Percentiles rank a stretch among this genome's conserved stretches.
These are phyloP conservation scores for Callaeas wilsoni DNA, from an alignment of 2,113 vertebrate species.

Conservation along the genomic window DNA sequence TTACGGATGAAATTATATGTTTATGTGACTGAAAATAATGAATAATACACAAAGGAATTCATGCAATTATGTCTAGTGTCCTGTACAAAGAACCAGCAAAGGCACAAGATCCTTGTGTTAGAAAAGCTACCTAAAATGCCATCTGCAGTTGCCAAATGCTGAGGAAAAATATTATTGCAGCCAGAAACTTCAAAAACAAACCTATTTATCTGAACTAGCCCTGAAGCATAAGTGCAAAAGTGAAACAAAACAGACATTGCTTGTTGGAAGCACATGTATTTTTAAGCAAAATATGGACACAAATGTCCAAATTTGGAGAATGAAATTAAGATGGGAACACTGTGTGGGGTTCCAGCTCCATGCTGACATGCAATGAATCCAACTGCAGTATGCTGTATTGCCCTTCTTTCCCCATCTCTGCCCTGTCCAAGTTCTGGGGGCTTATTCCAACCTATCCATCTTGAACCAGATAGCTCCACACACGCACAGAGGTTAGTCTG, in stretches of 20 bases:
- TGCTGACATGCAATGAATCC: not conserved
- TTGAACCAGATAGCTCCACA: not conserved
- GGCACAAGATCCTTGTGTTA: not conserved
- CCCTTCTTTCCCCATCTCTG: not conserved
- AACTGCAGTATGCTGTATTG: not conserved
- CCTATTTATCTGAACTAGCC: not conserved
- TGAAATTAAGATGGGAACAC: not conserved
- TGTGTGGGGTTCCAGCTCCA: not conserved
- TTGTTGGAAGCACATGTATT: not conserved
- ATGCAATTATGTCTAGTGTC: constrained; percentile 25
- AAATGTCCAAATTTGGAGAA: not conserved
- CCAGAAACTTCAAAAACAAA: not conserved
- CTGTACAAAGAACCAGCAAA: constrained; percentile 27
- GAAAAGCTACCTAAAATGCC: constrained; percentile 20
- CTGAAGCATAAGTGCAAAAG: not conserved
- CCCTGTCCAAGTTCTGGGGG: not conserved
- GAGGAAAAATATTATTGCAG: not conserved
- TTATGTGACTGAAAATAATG: constrained; percentile 6
- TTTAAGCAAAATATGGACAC: not conserved
- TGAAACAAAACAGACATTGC: not conserved
- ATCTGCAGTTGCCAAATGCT: not conserved
- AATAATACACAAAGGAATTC: constrained; percentile 42
- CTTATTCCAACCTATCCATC: not conserved
- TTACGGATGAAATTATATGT: not conserved
- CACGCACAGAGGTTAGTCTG: not conserved